Evolutionary conservation across 2,888 invertebrate genomes (phyloP), one percentile per base, ranked within the genome.

Genomic region (Polyommatus icarus): DNA sequence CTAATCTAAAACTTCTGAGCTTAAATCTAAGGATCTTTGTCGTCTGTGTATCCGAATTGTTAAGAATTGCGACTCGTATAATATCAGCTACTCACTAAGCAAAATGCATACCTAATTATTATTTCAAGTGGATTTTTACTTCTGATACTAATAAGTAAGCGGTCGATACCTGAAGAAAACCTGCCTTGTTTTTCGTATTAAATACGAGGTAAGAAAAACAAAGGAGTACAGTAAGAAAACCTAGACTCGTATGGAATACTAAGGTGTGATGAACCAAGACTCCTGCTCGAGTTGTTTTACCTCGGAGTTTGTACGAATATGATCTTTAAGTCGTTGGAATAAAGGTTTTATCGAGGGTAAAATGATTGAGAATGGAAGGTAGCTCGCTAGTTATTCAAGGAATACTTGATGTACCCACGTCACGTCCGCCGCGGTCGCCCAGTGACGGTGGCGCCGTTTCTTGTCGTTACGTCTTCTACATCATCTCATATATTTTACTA

Each of bases 141-240:
- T 4, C 24, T 24, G 10, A 61, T 24, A 61, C 1, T 29, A 29
- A 67, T 29, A 15, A 5, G 15, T 67, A 67, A 67, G 29, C 32
- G 15, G 29, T 67, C 12, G 29, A 4, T 10, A 29, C 67, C 1
- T 67, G 15, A 18, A 29, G 67, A 20, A 20, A 61, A 67, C 67
- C 15, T 29, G 67, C 67, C 67, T 15, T 29, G 67, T 67, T 67
- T 67, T 67, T 67, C 29, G 67, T 29, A 32, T 29, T 32, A 67
- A 32, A 67, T 67, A 67, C 67, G 15, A 67, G 29, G 29, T 15
- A 40, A 36, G 72, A 40, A 73, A 20, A 40, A 73, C 40, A 46
- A 46, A 40, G 40, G 46, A 73, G 73, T 46, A 75, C 75, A 50
- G 50, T 75, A 75, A 50, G 75, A 46, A 75, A 75, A 75, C 75